These are phyloP conservation scores for Varanus salvator DNA, from an alignment of 2,113 vertebrate genomes.

Conservation along the genomic window DNA sequence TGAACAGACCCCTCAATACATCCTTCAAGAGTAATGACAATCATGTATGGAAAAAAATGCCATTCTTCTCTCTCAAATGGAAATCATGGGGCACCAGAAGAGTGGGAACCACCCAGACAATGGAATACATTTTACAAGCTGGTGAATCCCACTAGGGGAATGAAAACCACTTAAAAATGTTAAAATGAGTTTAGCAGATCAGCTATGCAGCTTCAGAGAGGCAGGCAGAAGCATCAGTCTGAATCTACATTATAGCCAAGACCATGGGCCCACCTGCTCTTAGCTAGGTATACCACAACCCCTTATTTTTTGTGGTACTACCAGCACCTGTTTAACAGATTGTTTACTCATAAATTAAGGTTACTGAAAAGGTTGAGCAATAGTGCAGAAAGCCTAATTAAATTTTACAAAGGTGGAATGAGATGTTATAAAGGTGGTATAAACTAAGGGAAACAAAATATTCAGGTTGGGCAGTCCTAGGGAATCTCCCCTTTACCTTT, in stretches of 20 bases:
- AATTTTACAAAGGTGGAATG: too few species aligned
- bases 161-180: background rate
- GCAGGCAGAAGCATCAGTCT: background rate
- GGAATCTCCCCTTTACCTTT: conserved; percentile 38
- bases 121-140: background rate
- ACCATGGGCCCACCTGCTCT: background rate
- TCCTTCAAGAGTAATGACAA: background rate
- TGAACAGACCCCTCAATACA: background rate
- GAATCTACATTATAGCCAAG: background rate
- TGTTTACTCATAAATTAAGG: background rate
- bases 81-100: background rate
- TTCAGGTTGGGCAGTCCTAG: conserved; percentile 42
- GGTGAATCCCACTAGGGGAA: background rate
- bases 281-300: background rate
- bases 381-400: background rate
- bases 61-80: background rate
- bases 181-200: background rate
- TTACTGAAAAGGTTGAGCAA: background rate
- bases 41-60: conserved; percentile 37
- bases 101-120: background rate
- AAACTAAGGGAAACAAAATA: conserved; percentile 34
- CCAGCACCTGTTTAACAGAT: background rate
- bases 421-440: background rate
- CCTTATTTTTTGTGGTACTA: background rate
- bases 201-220: background rate